Evolutionary conservation across 1,140 invertebrate species (phyloP), one percentile per base, ranked within the genome.

Genomic region (Anoplophora glabripennis): DNA sequence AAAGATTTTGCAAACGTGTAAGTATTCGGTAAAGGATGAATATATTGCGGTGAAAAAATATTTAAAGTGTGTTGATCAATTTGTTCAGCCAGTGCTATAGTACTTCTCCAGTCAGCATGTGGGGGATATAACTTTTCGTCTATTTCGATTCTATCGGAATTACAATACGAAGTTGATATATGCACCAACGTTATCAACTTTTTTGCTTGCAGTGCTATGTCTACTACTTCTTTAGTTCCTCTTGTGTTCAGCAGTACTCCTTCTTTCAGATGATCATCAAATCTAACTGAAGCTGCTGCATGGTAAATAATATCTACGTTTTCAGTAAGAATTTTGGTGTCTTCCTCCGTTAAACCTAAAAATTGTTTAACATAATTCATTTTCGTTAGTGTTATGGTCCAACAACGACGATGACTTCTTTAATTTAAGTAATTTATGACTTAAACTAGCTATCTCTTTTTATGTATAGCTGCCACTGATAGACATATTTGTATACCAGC

Each of bases 231-330:
- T 37, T 80, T 75, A 0, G 83, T 82, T 0, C 81, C 81, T 48
- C 79, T 69, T 0, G 79, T 70, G 58, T 86, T 86, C 38, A 77
- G 72, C 1, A 81, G 75, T 15, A 84, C 71, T 0, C 83, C 79
- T 3, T 78, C 59, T 75, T 82, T 85, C 1, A 94, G 73, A 14
- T 79, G 77, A 70, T 93, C 90, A 68, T 92, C 86, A 74, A 94
- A 94, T 70, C 87, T 85, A 0, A 98, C 88, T 59, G 90, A 96
- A 0, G 96, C 96, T 1, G 96, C 96, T 1, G 89, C 89, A 71
- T 98, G 94, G 74, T 95, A 96, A 8, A 98, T 85, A 11, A 98
- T 79, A 1, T 87, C 86, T 0, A 96, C 88, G 68, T 86, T 83
- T 3, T 88, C 80, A 4, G 78, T 77, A 1, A 96, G 71, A 1